Evolutionary conservation across 2,888 invertebrate species (phyloP), one percentile per base, ranked within the genome.

Genomic region (Ophion ventricosus): DNA sequence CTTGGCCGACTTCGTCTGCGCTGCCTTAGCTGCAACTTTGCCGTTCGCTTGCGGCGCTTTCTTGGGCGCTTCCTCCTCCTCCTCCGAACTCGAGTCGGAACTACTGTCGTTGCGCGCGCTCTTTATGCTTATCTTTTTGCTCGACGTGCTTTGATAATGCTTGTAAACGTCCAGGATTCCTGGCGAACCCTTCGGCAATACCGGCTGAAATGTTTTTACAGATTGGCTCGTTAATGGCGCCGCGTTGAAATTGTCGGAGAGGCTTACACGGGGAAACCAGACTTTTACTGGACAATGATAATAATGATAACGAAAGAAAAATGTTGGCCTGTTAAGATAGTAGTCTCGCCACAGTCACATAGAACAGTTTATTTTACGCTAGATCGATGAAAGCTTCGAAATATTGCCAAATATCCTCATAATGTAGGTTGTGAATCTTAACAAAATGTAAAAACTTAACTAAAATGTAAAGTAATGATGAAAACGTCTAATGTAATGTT

Each of bases 181-280:
- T 0, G 96, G 96, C 0, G 95, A 94, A 76, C 96, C 96, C 92
- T 96, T 96, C 0, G 94, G 94, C 72, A 96, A 93, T 11, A 93
- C 92, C 87, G 94, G 94, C 97, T 97, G 93, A 87, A 95, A 95
- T 85, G 43, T 54, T 54, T 17, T 1, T 5, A 35, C 4, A 3
- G 20, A 14, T 25, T 23, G 10, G 40, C 85, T 88, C 83, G 88
- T 85, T 17, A 35, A 84, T 83, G n/a, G n/a, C n/a, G n/a, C n/a
- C n/a, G 40, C n/a, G 70, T n/a, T 23, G n/a, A 1, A 25, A 69
- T 61, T 20, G 80, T 54, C 54, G 10, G 5, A 25, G 23, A 8
- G 11, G 11, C 43, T 7, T 25, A 17, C n/a, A 10, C 23, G 17
- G 1, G 4, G 0, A 11, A 61, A 66, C 4, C 17, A 43, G 14